phyloP scores from a whole-genome alignment of 2,113 vertebrate species.

The Lampris incognitus region DNA sequence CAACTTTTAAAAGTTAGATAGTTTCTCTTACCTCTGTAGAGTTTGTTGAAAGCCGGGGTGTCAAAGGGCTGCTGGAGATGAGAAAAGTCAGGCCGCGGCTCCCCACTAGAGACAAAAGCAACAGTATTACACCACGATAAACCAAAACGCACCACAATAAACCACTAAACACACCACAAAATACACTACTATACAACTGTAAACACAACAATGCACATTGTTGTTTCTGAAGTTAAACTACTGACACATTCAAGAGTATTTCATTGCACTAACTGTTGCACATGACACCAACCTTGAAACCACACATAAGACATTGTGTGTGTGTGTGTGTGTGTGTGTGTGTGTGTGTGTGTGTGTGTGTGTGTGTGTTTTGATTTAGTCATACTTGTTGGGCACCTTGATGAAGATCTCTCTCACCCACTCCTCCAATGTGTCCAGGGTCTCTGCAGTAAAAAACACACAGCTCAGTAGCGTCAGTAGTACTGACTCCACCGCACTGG shows the following conservation, averaged over 20 bases:
- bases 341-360: not conserved
- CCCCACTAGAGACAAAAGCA: constrained; percentile 77
- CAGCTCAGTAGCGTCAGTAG: not conserved
- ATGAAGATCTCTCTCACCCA: constrained; percentile 96
- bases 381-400: constrained; percentile 95
- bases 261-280: too few species aligned
- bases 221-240: too few species aligned
- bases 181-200: too few species aligned
- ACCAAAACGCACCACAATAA: not conserved
- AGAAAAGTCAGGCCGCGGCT: constrained; percentile 87
- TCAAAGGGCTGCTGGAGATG: constrained; percentile 92
- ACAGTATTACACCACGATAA: not conserved
- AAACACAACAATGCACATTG: too few species aligned
- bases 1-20: not conserved
- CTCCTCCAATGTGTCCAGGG: constrained; percentile 92
- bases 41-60: constrained; percentile 91
- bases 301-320: too few species aligned
- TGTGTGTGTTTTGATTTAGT: not conserved
- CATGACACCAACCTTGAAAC: too few species aligned
- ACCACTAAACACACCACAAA: too few species aligned
- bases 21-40: constrained; percentile 89
- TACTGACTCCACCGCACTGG: too few species aligned
- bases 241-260: too few species aligned
- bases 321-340: not conserved
- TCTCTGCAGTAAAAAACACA: constrained; percentile 80